A percentile compares a stretch with the other conserved stretches of the same genome.
Evolutionary conservation across 2,797 vertebrate species (phyloP).

Genomic region (Danionella dracula): DNA sequence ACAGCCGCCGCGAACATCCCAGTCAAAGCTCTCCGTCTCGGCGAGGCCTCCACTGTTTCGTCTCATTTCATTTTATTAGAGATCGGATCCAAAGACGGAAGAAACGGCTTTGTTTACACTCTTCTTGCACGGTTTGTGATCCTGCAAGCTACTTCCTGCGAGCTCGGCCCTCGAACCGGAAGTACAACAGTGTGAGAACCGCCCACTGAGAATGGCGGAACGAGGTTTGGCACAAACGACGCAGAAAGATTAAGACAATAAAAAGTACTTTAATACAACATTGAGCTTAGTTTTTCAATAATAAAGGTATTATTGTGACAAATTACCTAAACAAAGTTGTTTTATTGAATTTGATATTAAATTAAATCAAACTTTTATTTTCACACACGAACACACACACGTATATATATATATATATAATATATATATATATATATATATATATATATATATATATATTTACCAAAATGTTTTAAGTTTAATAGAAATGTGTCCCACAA

Average conservation of each 20-base stretch:
- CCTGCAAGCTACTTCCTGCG: conserved; percentile 23
- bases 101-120: conserved; percentile 32
- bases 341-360: too few relatives aligned
- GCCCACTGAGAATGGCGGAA: conserved; percentile 1
- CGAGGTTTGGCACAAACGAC: neutral
- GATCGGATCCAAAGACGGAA: neutral
- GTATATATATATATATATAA: too few relatives aligned
- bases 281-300: too few relatives aligned
- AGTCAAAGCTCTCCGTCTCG: conserved; percentile 24
- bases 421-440: too few relatives aligned
- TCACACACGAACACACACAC: too few relatives aligned
- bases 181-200: conserved; percentile 13
- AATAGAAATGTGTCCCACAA: too few relatives aligned
- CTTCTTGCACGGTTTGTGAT: conserved; percentile 28
- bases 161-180: conserved; percentile 43
- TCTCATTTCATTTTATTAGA: conserved; percentile 19
- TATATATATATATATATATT: too few relatives aligned
- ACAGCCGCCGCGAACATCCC: conserved; percentile 24
- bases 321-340: neutral
- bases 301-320: too few relatives aligned
- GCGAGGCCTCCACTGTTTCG: neutral
- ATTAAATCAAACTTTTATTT: too few relatives aligned
- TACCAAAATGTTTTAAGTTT: too few relatives aligned
- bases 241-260: neutral
- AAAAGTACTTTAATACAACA: too few relatives aligned